These are phyloP conservation scores for Garra rufa DNA, from an alignment of 2,113 vertebrate genomes.

Conservation along the genomic window DNA sequence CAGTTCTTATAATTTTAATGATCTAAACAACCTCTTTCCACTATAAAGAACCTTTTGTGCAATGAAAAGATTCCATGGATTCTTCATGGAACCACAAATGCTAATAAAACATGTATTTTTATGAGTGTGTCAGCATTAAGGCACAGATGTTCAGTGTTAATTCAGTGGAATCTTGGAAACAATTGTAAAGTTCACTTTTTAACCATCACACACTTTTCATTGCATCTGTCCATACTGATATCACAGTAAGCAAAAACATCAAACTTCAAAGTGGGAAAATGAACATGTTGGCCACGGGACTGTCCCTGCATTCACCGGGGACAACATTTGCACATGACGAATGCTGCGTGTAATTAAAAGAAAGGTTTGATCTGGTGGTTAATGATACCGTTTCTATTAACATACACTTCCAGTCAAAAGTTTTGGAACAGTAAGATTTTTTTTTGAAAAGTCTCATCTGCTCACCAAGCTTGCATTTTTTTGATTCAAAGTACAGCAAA, in stretches of 20 bases:
- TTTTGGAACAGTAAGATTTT: too few relatives aligned
- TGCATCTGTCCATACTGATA: neutral
- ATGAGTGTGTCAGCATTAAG: neutral
- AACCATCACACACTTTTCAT: too few relatives aligned
- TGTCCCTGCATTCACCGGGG: neutral
- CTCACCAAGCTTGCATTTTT: too few relatives aligned
- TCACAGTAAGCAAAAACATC: neutral
- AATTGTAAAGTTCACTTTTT: neutral
- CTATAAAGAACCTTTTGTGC: neutral
- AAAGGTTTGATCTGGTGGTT: neutral
- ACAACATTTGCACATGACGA: neutral
- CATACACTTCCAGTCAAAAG: too few relatives aligned
- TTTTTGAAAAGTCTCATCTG: too few relatives aligned
- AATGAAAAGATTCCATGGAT: neutral
- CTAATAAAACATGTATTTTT: neutral
- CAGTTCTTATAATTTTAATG: too few relatives aligned
- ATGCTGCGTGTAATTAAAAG: neutral
- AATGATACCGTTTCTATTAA: too few relatives aligned
- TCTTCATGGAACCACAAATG: neutral
- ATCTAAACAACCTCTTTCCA: neutral
- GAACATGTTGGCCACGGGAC: neutral
- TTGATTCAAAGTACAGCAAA: too few relatives aligned
- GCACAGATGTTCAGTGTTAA: neutral
- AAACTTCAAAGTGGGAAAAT: constrained; percentile 5
- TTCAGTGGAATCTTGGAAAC: neutral